These are phyloP conservation scores for Syngnathus acus DNA, from an alignment of 2,797 vertebrate genomes.

Conservation along the genomic window DNA sequence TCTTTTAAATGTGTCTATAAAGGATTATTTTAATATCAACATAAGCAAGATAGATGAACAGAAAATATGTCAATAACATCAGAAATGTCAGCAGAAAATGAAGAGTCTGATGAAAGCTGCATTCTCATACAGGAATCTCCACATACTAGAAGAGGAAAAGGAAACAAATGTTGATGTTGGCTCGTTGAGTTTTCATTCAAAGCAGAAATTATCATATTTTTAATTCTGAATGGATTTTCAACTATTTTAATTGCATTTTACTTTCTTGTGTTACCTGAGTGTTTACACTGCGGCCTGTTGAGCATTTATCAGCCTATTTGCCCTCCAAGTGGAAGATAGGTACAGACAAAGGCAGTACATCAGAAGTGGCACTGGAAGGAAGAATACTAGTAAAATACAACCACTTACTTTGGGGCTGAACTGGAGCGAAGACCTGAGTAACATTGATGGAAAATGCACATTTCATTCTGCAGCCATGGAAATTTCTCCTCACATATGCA, in stretches of 20 bases:
- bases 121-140: constrained; percentile 27
- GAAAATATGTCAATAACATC: background rate
- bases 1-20: background rate
- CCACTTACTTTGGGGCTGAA: constrained; percentile 36
- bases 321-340: constrained; percentile 1
- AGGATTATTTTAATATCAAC: background rate
- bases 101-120: background rate
- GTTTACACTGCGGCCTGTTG: constrained; percentile 2
- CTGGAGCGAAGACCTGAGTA: constrained; percentile 6
- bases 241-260: background rate
- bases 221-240: background rate
- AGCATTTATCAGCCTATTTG: background rate
- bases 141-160: constrained; percentile 32
- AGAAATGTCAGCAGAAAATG: background rate
- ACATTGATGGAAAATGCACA: background rate
- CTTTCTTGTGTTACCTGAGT: constrained; percentile 33
- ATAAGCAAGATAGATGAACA: background rate
- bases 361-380: constrained; percentile 19
- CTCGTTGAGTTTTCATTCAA: background rate
- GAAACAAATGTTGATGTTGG: background rate
- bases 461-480: background rate
- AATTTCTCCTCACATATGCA: background rate
- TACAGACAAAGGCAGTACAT: constrained; percentile 14
- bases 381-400: background rate
- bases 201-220: background rate